Percentiles rank a stretch among this genome's conserved stretches.
Conservation (phyloP, 2,113 vertebrate species). For the Tetraodon nigroviridis region DNA sequence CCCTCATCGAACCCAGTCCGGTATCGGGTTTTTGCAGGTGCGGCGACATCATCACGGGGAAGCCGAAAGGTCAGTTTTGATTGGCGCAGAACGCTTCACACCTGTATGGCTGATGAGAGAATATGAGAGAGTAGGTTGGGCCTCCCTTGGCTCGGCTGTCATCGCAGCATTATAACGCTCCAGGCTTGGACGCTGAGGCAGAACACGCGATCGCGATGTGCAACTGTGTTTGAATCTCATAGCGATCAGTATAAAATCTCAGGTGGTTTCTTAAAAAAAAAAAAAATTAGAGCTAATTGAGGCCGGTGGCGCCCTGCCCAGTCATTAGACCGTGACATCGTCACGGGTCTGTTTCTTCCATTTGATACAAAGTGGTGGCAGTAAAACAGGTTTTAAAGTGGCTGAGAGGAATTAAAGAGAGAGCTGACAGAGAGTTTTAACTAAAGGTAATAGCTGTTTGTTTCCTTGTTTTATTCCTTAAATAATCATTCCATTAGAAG, state of each 20-base stretch:
- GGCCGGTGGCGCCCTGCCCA: neutral
- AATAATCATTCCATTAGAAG: no score
- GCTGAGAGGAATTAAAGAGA: neutral
- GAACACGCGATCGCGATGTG: neutral
- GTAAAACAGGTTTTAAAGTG: slow-evolving; percentile 1
- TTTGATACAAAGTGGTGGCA: neutral
- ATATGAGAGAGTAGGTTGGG: slow-evolving; percentile 3
- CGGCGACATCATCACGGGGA: neutral
- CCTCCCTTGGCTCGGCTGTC: slow-evolving; percentile 6
- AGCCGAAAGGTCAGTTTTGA: slow-evolving; percentile 20
- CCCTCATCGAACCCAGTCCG: neutral
- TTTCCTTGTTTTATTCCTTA: no score
- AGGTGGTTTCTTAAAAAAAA: neutral
- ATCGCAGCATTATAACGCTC: slow-evolving; percentile 23
- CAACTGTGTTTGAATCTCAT: neutral
- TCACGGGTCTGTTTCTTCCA: slow-evolving; percentile 13
- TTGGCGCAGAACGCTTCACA: neutral
- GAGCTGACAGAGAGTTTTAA: neutral
- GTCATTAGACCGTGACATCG: slow-evolving; percentile 2
- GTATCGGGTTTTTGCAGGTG: neutral
- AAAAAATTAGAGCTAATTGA: slow-evolving; percentile 2
- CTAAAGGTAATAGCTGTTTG: no score
- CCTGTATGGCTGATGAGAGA: slow-evolving; percentile 13
- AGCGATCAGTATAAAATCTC: slow-evolving; percentile 1
- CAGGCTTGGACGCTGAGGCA: neutral